A percentile compares a stretch with the other conserved stretches of the same genome.
Conservation (phyloP, 2,113 vertebrate species). For the Camarhynchus parvulus region DNA sequence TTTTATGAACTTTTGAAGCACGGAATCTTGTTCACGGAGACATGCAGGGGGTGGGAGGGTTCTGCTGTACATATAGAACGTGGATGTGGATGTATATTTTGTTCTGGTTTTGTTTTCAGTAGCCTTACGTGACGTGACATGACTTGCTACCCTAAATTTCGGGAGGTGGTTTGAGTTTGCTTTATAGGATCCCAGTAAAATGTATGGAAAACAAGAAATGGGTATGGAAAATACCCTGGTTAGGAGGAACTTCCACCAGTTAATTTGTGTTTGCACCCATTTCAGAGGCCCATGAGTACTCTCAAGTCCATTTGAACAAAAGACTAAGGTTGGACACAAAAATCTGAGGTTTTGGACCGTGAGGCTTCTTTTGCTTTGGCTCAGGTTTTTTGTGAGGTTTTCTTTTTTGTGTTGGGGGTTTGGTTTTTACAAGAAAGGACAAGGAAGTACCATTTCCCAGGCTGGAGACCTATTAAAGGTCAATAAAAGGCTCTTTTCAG, state of each 20-base stretch:
- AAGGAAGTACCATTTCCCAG: neutral
- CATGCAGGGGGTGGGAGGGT: constrained; percentile 18
- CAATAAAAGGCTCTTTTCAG: neutral
- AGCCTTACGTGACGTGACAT: neutral
- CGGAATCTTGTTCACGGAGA: constrained; percentile 28
- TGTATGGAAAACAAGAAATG: neutral
- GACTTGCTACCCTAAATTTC: neutral
- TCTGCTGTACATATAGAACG: neutral
- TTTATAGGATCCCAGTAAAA: neutral
- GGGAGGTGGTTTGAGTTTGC: neutral
- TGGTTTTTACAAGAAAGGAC: neutral
- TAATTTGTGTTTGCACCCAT: neutral
- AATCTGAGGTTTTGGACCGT: neutral
- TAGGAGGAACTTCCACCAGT: neutral
- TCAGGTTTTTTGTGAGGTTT: neutral
- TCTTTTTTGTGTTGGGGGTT: accelerated
- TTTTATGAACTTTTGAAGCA: constrained; percentile 74
- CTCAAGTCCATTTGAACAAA: neutral
- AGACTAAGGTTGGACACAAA: neutral
- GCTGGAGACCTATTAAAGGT: neutral
- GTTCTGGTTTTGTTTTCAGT: constrained; percentile 23
- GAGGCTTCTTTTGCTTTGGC: neutral
- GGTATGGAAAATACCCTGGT: neutral
- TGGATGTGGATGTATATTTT: neutral
- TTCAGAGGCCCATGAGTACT: neutral